phyloP scores from a whole-genome alignment of 2,888 invertebrate species.

The Stenotaenia linearis region DNA sequence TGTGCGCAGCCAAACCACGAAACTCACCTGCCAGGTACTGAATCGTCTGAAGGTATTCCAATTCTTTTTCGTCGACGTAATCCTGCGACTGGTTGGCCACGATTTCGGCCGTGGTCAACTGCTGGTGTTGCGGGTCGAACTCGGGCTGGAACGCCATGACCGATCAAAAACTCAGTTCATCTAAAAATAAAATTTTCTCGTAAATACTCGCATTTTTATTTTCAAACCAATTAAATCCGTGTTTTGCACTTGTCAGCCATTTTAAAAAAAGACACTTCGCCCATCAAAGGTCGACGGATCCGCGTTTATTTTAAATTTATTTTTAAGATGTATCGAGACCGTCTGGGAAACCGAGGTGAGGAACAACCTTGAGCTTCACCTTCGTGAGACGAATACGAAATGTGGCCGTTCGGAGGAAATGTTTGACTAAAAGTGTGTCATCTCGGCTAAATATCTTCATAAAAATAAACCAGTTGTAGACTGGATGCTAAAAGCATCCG shows the following conservation, averaged over 20 bases:
- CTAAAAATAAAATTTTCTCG: background rate
- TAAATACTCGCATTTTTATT: too few species aligned
- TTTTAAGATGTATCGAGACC: too few species aligned
- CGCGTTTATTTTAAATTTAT: too few species aligned
- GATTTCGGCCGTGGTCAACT: conserved; percentile 70
- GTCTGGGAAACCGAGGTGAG: too few species aligned
- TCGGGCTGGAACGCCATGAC: conserved; percentile 6
- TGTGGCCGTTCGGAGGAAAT: background rate
- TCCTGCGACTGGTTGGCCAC: conserved; percentile 91
- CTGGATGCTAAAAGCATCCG: background rate
- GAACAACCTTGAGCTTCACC: background rate
- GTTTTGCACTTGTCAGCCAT: too few species aligned
- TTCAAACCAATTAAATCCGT: too few species aligned
- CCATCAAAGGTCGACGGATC: too few species aligned
- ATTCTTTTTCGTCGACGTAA: conserved; percentile 87
- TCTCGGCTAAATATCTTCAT: background rate
- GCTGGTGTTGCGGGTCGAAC: conserved; percentile 10
- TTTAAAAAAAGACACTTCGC: too few species aligned
- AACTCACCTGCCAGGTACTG: conserved; percentile 76
- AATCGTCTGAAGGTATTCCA: conserved; percentile 88
- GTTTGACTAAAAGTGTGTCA: background rate
- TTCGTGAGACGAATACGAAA: background rate
- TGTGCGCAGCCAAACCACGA: too few species aligned
- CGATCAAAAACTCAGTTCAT: background rate
- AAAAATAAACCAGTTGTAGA: conserved; percentile 12